A percentile compares a stretch with the other conserved stretches of the same genome.
phyloP scores from a whole-genome alignment of 1,140 invertebrate genomes.

The Tetramorium parvispinum region DNA sequence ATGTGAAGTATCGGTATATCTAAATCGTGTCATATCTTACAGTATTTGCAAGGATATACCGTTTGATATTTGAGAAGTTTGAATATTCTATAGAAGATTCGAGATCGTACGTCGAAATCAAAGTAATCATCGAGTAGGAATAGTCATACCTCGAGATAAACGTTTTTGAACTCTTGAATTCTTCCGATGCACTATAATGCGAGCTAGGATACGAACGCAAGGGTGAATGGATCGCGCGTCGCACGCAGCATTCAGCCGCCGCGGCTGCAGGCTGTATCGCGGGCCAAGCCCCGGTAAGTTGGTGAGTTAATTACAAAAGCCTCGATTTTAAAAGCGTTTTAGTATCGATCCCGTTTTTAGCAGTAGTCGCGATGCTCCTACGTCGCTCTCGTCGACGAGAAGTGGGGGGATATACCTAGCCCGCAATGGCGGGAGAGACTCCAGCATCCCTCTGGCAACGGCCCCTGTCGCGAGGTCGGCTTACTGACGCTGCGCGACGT shows the following conservation, averaged over 20 bases:
- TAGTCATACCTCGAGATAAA: not conserved
- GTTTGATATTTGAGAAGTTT: not conserved
- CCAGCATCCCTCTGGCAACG: constrained; percentile 75
- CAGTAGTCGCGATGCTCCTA: constrained; percentile 82
- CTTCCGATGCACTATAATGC: not conserved
- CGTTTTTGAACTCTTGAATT: not conserved
- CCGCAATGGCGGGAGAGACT: constrained; percentile 81
- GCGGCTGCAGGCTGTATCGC: constrained; percentile 3
- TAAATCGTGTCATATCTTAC: not conserved
- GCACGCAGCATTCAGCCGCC: not conserved
- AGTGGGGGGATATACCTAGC: constrained; percentile 81
- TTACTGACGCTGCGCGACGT: constrained; percentile 79
- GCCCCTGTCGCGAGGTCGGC: constrained; percentile 74
- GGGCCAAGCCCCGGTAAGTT: constrained; percentile 60
- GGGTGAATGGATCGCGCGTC: not conserved
- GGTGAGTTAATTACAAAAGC: constrained; percentile 84
- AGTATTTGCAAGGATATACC: not conserved
- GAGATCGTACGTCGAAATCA: too few species aligned
- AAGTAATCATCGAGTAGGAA: too few species aligned
- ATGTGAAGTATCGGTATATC: not conserved
- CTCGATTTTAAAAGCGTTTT: constrained; percentile 86
- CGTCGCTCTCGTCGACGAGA: constrained; percentile 75
- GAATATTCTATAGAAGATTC: not conserved
- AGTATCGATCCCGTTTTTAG: constrained; percentile 86
- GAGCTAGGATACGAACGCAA: not conserved